Base-by-base conservation (phyloP, 2,888 invertebrate species). In the Gnatocerus cornutus region DNA sequence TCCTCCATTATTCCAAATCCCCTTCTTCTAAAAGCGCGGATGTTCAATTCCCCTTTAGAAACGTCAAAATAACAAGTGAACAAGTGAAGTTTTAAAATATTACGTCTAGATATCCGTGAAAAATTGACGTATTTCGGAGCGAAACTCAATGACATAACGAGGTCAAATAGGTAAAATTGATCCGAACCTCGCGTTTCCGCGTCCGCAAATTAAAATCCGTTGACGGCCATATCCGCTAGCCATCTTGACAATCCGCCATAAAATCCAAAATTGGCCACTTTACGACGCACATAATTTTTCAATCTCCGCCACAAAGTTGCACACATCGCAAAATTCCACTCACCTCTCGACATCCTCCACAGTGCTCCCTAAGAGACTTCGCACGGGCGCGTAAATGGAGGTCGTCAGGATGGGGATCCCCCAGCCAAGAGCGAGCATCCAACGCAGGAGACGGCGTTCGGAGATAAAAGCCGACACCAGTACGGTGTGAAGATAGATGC, bases 401-500 rank as follows among this genome's bases (percentile, higher is more conserved):
- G 92, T 89, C 58, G 92, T 89, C 68, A 91, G 82, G 50, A 89
- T 87, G 1, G 96, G 95, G 71, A 92, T 88, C 64, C 90, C 88
- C 98, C 98, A 98, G 71, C 97, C 97, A 56, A 95, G 88, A 30
- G 89, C 87, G 83, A 94, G 91, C 85, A 97, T 90, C 87, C 92
- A 93, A 79, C 92, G 91, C 76, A 97, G 88, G 73, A 98, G 89
- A 71, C 91, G 91, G 74, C 93, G 91, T 86, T 97, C 97, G 13
- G 94, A 93, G 74, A 96, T 93, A 85, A 98, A 97, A 3, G 97
- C 94, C 73, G 93, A 90, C 13, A 97, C 96, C 0, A 98, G 91
- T 75, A 98, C 91, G 0, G 97, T 97, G 86, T 97, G 97, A 74
- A 98, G 89, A 85, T 97, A 97, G 74, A 97, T 90, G 0, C 97